Base-by-base conservation (phyloP, 2,113 vertebrate genomes). In the Hucho hucho region DNA sequence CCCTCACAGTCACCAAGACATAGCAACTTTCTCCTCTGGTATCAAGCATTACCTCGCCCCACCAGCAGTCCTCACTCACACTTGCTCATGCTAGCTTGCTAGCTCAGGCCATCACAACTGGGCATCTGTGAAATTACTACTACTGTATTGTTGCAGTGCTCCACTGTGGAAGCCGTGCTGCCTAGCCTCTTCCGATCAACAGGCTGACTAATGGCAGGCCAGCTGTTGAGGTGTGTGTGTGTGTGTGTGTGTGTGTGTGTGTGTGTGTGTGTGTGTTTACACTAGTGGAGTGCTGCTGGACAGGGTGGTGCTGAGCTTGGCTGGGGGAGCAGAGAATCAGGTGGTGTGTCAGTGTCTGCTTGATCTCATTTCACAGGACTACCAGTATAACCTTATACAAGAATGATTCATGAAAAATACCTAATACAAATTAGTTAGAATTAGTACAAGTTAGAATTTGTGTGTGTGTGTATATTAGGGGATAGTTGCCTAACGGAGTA, bases 141-240 rank as follows among this genome's bases (percentile, higher is more conserved):
- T 56, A 3, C 14, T 16, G 49, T 18, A 18, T 53, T 53, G 16
- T 13, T 53, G 49, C 49, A 53, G 49, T 53, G 49, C 49, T 53
- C 49, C 49, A 53, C 49, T 18, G 16, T 53, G 49, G 49, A 53
- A 53, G 11, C 49, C 49, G 32, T 32, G 32, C 6, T 32, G 32
- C 32, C 1, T 32, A 32, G 32, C 32, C 32, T 32, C 32, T 32
- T 32, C 32, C 6, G 32, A 4, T 1, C 6, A 32, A 32, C 32
- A 32, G 32, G 32, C 6, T 71, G 71, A 77, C 66, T 72, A 80
- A 83, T 76, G 53, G 63, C 11, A 53, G 24, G 70, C 75, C 75
- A 80, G 72, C 75, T 78, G 78, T 68, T 78, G 18, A 69, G 64
- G 64, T n/a, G n/a, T n/a, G n/a, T n/a, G n/a, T n/a, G n/a, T n/a